A percentile compares a stretch with the other conserved stretches of the same genome.
phyloP scores from a whole-genome alignment of 2,113 vertebrate species.

The Condylura cristata region DNA sequence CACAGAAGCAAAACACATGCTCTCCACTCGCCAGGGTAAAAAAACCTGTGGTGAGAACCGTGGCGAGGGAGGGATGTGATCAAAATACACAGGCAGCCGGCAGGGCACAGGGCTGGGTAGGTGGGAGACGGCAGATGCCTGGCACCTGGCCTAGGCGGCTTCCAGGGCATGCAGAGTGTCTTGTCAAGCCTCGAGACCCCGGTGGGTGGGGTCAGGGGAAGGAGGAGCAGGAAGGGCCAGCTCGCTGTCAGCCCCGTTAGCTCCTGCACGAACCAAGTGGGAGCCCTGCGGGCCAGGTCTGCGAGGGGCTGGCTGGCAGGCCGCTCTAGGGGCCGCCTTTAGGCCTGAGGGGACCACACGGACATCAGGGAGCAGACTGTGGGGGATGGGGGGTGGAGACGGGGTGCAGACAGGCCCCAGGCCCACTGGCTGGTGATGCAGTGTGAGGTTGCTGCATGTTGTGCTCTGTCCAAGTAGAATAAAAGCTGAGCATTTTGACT shows the following conservation, averaged over 20 bases:
- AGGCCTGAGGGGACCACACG: too few relatives aligned
- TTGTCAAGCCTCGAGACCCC: not conserved
- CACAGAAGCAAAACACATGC: not conserved
- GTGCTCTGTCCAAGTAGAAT: not conserved
- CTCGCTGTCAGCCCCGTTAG: too few relatives aligned
- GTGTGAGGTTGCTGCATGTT: not conserved
- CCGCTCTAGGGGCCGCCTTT: too few relatives aligned
- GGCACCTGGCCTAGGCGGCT: not conserved
- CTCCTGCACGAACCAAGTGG: not conserved
- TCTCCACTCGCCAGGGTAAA: not conserved
- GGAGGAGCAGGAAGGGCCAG: not conserved
- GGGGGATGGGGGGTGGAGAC: not conserved
- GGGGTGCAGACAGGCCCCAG: too few relatives aligned
- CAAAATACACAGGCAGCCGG: not conserved
- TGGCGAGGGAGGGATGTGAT: not conserved
- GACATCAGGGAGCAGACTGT: too few relatives aligned
- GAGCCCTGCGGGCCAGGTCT: not conserved
- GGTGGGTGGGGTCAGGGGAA: not conserved
- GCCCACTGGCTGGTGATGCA: not conserved
- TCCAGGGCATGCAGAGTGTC: not conserved
- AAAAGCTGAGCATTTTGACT: conserved; percentile 27
- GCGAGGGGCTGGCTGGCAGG: too few relatives aligned
- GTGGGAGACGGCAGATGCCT: too few relatives aligned
- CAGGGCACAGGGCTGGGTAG: too few relatives aligned
- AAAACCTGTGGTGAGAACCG: not conserved